These are phyloP conservation scores for Craseonycteris thonglongyai DNA, from an alignment of 2,113 vertebrate species.

Conservation along the genomic window DNA sequence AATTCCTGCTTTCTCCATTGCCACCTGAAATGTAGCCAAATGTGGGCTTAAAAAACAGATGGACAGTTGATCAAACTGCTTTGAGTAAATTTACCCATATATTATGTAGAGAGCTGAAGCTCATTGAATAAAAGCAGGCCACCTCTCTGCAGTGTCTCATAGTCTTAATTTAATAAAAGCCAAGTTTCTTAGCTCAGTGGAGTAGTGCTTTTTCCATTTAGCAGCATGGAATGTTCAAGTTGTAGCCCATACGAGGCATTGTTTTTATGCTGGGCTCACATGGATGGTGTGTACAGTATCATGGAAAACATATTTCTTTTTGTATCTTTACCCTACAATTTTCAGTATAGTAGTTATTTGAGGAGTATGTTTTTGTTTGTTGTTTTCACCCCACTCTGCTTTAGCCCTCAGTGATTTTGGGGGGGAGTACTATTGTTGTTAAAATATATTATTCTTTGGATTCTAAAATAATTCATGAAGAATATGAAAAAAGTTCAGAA, in stretches of 20 bases:
- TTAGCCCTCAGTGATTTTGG: neutral
- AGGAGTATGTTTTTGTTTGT: neutral
- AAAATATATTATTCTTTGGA: conserved; percentile 10
- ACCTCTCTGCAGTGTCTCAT: neutral
- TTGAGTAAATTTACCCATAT: conserved; percentile 37
- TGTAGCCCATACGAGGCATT: neutral
- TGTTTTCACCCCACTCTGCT: neutral
- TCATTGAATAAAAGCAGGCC: conserved; percentile 23
- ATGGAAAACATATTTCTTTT: neutral
- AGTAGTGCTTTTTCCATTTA: neutral
- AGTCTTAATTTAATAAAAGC: neutral
- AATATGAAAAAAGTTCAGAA: neutral
- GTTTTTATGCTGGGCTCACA: neutral
- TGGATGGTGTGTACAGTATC: neutral
- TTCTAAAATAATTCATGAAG: neutral
- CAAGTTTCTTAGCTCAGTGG: neutral
- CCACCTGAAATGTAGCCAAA: conserved; percentile 36
- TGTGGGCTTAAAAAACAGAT: conserved; percentile 34
- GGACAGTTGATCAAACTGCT: conserved; percentile 28
- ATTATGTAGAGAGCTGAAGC: conserved; percentile 16
- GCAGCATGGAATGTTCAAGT: neutral
- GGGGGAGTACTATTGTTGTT: neutral
- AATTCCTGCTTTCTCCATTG: neutral
- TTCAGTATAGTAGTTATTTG: neutral
- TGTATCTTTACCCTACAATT: neutral